Conservation (phyloP, 2,888 invertebrate genomes). For the Mimumesa dahlbomi region DNA sequence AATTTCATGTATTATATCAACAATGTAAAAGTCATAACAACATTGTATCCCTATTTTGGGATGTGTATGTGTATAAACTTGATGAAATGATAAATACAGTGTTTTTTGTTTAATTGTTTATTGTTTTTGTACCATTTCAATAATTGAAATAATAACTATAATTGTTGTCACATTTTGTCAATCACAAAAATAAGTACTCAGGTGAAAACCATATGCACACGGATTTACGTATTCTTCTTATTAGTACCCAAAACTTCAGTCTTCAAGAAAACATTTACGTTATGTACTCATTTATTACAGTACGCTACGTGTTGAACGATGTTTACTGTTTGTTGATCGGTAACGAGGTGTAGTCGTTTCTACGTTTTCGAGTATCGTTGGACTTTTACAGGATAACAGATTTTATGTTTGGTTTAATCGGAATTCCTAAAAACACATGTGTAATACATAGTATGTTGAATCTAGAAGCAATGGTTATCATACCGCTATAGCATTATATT, state of each 20-base stretch:
- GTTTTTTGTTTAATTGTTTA: constrained; percentile 52
- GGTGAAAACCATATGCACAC: constrained; percentile 47
- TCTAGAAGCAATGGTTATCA: too few relatives aligned
- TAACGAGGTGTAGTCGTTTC: constrained; percentile 20
- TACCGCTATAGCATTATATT: too few relatives aligned
- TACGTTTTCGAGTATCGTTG: too few relatives aligned
- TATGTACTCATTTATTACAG: constrained; percentile 35
- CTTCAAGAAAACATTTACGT: constrained; percentile 61
- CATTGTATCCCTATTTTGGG: background rate
- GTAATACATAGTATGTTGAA: too few relatives aligned
- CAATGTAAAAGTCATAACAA: background rate
- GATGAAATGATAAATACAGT: background rate
- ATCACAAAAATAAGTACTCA: constrained; percentile 54
- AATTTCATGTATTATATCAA: too few relatives aligned
- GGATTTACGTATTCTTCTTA: constrained; percentile 48
- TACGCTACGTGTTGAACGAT: constrained; percentile 23
- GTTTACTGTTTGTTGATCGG: constrained; percentile 11
- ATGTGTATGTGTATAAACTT: constrained; percentile 5
- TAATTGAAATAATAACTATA: constrained; percentile 42
- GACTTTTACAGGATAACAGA: constrained; percentile 13
- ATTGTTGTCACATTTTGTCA: constrained; percentile 54
- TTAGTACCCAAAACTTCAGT: constrained; percentile 66
- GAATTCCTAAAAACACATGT: too few relatives aligned
- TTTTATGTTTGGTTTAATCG: constrained; percentile 14
- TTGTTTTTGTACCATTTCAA: constrained; percentile 66